Conservation (phyloP, 2,888 invertebrate genomes). For the Athalia circularis region DNA sequence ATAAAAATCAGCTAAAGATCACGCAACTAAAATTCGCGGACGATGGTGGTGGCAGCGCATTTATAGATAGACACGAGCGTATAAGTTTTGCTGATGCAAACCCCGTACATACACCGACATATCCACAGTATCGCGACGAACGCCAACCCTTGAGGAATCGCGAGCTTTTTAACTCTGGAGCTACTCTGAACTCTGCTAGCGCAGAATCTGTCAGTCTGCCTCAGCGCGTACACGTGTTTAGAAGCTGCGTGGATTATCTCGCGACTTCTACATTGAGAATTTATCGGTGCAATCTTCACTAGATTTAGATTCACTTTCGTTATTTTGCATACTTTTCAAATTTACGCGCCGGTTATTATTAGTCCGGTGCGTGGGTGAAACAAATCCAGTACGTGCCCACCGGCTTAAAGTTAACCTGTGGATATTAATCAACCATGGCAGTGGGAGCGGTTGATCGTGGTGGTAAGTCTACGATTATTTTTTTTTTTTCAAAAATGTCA, state of each 20-base stretch:
- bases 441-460: conserved; percentile 8
- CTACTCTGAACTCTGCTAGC: too few species aligned
- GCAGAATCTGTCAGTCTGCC: conserved; percentile 10
- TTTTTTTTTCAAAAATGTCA: too few species aligned
- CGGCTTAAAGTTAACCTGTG: neutral
- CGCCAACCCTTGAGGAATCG: conserved; percentile 5
- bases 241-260: too few species aligned
- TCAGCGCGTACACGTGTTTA: conserved; percentile 3
- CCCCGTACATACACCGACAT: conserved; percentile 3
- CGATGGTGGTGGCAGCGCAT: conserved; percentile 20
- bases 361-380: too few species aligned
- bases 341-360: neutral
- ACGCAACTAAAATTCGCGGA: conserved; percentile 16
- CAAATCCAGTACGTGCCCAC: too few species aligned
- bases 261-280: too few species aligned
- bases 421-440: conserved; percentile 15
- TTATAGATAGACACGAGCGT: conserved; percentile 34
- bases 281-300: too few species aligned
- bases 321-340: neutral
- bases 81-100: conserved; percentile 8
- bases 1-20: neutral
- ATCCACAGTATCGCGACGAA: neutral
- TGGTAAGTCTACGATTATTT: conserved; percentile 5
- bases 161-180: neutral
- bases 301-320: too few species aligned